phyloP scores from a whole-genome alignment of 2,888 invertebrate genomes.

The Gymnosoma rotundatum region DNA sequence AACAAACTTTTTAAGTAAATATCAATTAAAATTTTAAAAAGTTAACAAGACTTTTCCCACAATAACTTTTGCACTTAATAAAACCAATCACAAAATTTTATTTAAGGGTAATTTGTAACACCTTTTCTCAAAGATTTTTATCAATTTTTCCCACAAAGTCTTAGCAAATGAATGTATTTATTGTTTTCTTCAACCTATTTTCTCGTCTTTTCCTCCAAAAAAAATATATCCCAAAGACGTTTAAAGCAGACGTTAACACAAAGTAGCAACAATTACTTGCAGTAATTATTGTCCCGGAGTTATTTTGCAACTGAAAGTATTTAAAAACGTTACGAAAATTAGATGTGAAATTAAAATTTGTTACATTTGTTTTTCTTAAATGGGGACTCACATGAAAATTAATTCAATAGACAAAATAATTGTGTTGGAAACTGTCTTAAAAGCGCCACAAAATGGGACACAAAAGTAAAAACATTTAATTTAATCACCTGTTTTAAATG shows the following conservation, averaged over 20 bases:
- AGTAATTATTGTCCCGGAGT: constrained; percentile 13
- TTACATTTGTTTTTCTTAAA: constrained; percentile 56
- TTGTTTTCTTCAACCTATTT: constrained; percentile 59
- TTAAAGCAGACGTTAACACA: not conserved
- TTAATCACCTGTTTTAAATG: constrained; percentile 60
- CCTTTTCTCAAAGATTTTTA: constrained; percentile 38
- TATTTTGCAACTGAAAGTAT: constrained; percentile 4
- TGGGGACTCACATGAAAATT: constrained; percentile 36
- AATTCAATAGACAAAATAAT: constrained; percentile 23
- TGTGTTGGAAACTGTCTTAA: constrained; percentile 34
- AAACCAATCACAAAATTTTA: constrained; percentile 41
- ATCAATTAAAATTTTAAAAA: constrained; percentile 1
- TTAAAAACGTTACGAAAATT: constrained; percentile 41
- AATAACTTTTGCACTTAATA: constrained; percentile 38
- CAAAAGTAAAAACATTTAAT: constrained; percentile 50
- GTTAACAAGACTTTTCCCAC: constrained; percentile 26
- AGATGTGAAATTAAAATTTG: constrained; percentile 63
- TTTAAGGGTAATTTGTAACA: constrained; percentile 54
- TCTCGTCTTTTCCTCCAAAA: constrained; percentile 1
- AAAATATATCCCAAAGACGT: not conserved
- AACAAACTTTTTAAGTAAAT: not conserved
- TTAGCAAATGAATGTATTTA: constrained; percentile 1
- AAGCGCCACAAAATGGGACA: constrained; percentile 45
- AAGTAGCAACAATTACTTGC: no score
- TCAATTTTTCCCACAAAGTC: constrained; percentile 48